A percentile compares a stretch with the other conserved stretches of the same genome.
Conservation (phyloP, 2,888 invertebrate genomes). For the Nomada ruficornis region DNA sequence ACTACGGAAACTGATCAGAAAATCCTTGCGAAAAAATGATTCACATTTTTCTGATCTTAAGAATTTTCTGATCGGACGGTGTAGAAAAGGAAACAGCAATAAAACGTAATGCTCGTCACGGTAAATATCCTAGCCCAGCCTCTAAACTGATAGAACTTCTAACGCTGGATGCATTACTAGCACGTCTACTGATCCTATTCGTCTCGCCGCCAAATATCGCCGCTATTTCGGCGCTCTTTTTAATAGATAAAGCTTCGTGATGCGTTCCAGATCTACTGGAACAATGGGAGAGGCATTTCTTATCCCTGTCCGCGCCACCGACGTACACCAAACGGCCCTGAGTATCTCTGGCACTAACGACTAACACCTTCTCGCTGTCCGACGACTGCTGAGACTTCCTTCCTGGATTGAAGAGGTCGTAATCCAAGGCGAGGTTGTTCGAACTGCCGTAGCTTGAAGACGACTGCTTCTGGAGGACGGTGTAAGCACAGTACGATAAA, state of each 20-base stretch:
- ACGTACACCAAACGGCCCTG: constrained; percentile 85
- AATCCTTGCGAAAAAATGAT: too few relatives aligned
- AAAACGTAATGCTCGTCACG: constrained; percentile 66
- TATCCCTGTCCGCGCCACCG: constrained; percentile 79
- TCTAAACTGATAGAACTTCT: constrained; percentile 81
- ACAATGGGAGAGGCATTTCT: constrained; percentile 70
- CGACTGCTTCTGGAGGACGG: constrained; percentile 72
- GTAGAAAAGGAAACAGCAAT: background rate
- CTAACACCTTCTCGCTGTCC: constrained; percentile 83
- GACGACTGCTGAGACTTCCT: constrained; percentile 77
- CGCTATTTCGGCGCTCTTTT: constrained; percentile 95
- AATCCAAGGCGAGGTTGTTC: constrained; percentile 91
- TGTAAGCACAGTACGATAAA: background rate
- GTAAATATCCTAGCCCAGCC: constrained; percentile 82
- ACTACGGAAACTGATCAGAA: background rate
- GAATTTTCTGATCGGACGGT: background rate
- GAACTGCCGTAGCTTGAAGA: constrained; percentile 82
- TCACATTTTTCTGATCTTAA: background rate
- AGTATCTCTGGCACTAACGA: constrained; percentile 85
- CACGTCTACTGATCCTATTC: constrained; percentile 73
- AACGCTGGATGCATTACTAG: constrained; percentile 80
- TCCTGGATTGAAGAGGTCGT: constrained; percentile 88
- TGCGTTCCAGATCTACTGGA: constrained; percentile 73
- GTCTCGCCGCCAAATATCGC: constrained; percentile 90
- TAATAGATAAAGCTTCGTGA: constrained; percentile 91